These are phyloP conservation scores for Rhinogobio ventralis DNA, from an alignment of 2,797 vertebrate genomes.

Conservation along the genomic window DNA sequence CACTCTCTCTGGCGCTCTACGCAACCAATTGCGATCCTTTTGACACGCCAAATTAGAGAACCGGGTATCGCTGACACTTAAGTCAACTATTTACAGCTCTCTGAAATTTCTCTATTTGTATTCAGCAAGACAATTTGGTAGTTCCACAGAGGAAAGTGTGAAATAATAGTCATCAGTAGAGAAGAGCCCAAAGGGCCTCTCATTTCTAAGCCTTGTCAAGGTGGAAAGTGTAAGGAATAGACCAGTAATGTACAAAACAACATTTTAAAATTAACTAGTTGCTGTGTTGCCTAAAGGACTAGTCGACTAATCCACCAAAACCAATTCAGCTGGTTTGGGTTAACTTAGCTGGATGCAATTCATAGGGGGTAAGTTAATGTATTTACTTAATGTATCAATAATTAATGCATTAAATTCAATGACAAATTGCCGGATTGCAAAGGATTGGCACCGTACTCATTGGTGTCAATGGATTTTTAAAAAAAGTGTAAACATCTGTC, in stretches of 20 bases:
- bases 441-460: no score
- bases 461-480: no score
- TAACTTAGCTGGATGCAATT: background rate
- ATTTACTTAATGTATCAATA: background rate
- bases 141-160: slow-evolving; percentile 34
- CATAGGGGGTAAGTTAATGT: background rate
- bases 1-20: slow-evolving; percentile 22
- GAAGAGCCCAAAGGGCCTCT: slow-evolving; percentile 35
- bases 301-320: background rate
- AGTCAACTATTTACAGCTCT: slow-evolving; percentile 48
- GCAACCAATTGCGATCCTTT: slow-evolving; percentile 22
- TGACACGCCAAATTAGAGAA: slow-evolving; percentile 54
- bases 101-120: slow-evolving; percentile 50
- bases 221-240: background rate
- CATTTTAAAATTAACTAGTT: background rate
- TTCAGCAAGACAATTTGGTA: slow-evolving; percentile 39
- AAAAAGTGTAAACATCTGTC: no score
- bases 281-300: background rate
- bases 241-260: background rate
- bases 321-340: background rate
- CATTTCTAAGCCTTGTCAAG: slow-evolving; percentile 35
- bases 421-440: no score
- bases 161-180: slow-evolving; percentile 52
- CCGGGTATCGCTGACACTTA: slow-evolving; percentile 23
- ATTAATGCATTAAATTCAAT: no score